Evolutionary conservation across 2,113 vertebrate species (phyloP).

Genomic region (Tetraodon nigroviridis): DNA sequence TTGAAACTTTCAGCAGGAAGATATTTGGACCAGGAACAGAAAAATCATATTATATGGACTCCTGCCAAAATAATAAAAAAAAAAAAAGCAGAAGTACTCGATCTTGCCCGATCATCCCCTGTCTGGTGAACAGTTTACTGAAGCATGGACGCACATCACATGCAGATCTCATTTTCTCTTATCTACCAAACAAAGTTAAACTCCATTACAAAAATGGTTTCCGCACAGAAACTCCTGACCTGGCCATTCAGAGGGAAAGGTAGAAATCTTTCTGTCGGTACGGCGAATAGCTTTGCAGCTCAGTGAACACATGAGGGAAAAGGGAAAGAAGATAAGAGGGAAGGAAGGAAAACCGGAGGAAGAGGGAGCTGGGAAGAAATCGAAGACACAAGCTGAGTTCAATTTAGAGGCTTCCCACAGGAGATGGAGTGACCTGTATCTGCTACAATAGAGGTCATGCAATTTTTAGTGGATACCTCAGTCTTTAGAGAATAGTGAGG

Average conservation of each 20-base stretch:
- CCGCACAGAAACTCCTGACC: conserved; percentile 67
- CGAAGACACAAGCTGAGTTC: conserved; percentile 78
- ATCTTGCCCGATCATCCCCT: conserved; percentile 55
- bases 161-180: conserved; percentile 62
- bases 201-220: conserved; percentile 68
- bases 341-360: conserved; percentile 53
- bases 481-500: conserved; percentile 64
- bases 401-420: conserved; percentile 77
- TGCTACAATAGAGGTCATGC: conserved; percentile 76
- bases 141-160: conserved; percentile 53
- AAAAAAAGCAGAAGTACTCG: conserved; percentile 61
- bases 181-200: conserved; percentile 75
- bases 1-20: conserved; percentile 25
- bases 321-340: conserved; percentile 61
- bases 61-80: too few relatives aligned
- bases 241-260: conserved; percentile 67
- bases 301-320: conserved; percentile 74
- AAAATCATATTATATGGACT: conserved; percentile 20
- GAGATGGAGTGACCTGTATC: conserved; percentile 75
- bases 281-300: conserved; percentile 75
- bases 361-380: conserved; percentile 64
- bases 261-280: conserved; percentile 71
- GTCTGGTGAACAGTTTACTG: conserved; percentile 60
- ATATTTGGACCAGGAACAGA: conserved; percentile 28
- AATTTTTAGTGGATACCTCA: conserved; percentile 70